Conservation (phyloP, 2,113 vertebrate species). For the Corydoras sp. region DNA sequence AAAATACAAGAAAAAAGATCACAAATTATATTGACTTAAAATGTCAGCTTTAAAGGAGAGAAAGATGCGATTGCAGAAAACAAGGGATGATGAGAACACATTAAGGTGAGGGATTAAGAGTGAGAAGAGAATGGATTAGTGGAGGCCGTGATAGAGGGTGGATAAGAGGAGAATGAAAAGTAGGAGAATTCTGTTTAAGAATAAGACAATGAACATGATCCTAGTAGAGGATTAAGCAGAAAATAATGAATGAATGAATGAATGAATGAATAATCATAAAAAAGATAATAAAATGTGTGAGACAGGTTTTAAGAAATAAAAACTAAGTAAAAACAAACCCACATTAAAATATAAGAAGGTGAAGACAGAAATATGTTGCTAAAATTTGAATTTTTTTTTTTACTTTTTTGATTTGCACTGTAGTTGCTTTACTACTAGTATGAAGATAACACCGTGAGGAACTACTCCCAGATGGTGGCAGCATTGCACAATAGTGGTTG, state of each 20-base stretch:
- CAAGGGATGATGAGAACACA: conserved; percentile 9
- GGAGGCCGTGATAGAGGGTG: not conserved
- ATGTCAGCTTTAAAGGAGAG: conserved; percentile 1
- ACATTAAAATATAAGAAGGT: too few relatives aligned
- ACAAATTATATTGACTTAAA: not conserved
- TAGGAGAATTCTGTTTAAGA: conserved; percentile 3
- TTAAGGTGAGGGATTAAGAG: conserved; percentile 29
- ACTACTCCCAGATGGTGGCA: too few relatives aligned
- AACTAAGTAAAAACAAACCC: too few relatives aligned
- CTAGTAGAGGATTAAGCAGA: too few relatives aligned
- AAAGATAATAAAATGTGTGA: not conserved
- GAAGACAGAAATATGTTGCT: too few relatives aligned
- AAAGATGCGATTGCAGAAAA: not conserved
- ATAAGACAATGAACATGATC: not conserved
- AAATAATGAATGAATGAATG: not conserved
- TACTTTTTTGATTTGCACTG: too few relatives aligned
- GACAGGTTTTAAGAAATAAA: too few relatives aligned
- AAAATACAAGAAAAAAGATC: too few relatives aligned
- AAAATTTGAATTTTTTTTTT: too few relatives aligned
- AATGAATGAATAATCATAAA: not conserved
- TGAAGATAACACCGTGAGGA: too few relatives aligned
- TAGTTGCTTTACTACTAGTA: too few relatives aligned
- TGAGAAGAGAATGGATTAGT: conserved; percentile 25
- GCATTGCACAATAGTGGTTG: too few relatives aligned
- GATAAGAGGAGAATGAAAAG: conserved; percentile 14